Evolutionary conservation across 2,888 invertebrate genomes (phyloP).

Genomic region (Philaethria dido): DNA sequence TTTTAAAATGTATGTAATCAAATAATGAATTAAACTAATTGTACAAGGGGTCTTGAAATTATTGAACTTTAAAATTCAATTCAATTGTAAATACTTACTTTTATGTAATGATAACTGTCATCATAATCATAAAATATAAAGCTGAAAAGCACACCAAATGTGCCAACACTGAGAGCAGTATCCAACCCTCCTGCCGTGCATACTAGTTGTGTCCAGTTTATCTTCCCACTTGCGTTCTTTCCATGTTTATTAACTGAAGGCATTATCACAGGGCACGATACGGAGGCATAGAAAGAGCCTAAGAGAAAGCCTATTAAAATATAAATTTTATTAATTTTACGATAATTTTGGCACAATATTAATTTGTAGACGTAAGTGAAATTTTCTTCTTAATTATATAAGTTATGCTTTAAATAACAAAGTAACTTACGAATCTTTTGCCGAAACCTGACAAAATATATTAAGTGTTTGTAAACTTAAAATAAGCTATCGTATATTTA

Average conservation of each 20-base stretch:
- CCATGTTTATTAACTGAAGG: conserved; percentile 61
- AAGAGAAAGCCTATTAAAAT: conserved; percentile 62
- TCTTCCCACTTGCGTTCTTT: conserved; percentile 49
- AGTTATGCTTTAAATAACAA: too few species aligned
- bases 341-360: background rate
- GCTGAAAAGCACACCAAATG: conserved; percentile 68
- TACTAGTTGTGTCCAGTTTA: conserved; percentile 71
- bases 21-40: too few species aligned
- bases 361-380: background rate
- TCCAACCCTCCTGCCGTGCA: conserved; percentile 72
- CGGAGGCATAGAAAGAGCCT: conserved; percentile 72
- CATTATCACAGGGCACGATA: conserved; percentile 71
- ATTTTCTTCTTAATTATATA: too few species aligned
- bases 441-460: too few species aligned
- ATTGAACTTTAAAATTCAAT: background rate
- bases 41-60: too few species aligned
- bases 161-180: conserved; percentile 72
- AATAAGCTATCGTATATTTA: background rate
- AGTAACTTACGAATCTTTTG: too few species aligned
- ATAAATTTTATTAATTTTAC: background rate
- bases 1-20: too few species aligned
- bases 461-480: too few species aligned
- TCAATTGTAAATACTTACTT: conserved; percentile 52
- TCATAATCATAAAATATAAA: conserved; percentile 62
- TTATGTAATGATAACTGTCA: conserved; percentile 62